These are phyloP conservation scores for Paratrypauchen microcephalus DNA, from an alignment of 2,797 vertebrate genomes.

Conservation along the genomic window DNA sequence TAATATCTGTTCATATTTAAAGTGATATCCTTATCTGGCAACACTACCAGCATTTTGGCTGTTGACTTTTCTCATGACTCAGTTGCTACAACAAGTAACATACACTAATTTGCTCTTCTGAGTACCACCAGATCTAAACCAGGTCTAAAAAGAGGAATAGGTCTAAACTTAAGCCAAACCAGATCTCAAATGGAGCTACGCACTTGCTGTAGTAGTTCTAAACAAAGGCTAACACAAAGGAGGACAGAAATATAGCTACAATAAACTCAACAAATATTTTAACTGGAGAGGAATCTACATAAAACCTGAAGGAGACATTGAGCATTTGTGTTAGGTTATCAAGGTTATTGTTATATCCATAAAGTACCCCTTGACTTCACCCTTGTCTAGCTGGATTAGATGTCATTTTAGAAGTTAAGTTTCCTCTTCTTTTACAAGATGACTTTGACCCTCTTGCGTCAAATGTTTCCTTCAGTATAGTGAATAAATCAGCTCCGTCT, in stretches of 20 bases:
- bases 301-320: neutral
- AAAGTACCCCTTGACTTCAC: neutral
- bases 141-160: too few species aligned
- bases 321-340: too few species aligned
- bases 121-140: too few species aligned
- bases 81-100: neutral
- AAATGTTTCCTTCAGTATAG: neutral
- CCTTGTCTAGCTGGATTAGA: neutral
- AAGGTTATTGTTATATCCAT: neutral
- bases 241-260: too few species aligned
- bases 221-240: too few species aligned
- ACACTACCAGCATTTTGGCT: neutral
- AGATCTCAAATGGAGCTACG: too few species aligned
- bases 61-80: neutral
- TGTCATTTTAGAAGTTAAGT: neutral
- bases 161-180: too few species aligned
- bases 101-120: neutral
- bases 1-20: neutral
- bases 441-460: slow-evolving; percentile 1
- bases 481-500: neutral
- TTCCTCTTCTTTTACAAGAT: neutral
- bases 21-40: neutral
- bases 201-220: too few species aligned
- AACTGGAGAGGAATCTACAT: too few species aligned
- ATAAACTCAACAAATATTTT: too few species aligned